Evolutionary conservation across 2,888 invertebrate species (phyloP), one percentile per base, ranked within the genome.

Genomic region (Selenia dentaria): DNA sequence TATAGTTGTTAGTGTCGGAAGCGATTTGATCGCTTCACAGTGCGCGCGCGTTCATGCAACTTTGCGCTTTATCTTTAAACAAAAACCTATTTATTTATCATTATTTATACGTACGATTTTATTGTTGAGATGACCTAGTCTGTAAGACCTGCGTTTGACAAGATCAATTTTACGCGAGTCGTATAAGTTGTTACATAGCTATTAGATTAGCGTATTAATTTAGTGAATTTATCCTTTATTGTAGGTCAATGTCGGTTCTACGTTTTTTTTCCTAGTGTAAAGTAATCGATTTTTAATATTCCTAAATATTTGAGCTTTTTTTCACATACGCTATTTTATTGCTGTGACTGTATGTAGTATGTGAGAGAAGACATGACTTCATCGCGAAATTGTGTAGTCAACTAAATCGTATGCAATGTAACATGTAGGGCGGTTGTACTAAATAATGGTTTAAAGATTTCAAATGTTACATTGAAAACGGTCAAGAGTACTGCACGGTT

Each of bases 11-110:
- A 74, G 67, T 68, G 32, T 8, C 54, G 46, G 45, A 56, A 59
- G 83, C 83, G 72, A 85, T 87, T 39, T 71, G 55, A 74, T 74
- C 74, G 73, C 73, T 67, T 62, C 44, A 54, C 48, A 39, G 54
- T 59, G 51, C 64, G 58, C 58, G 54, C 48, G 51, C 52, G 57
- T 59, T 66, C 72, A 67, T 6, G 6, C 6, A 5, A 65, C 57
- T 36, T 57, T 67, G 75, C 67, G 81, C 74, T 74, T 76, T 65
- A 60, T 65, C 25, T 24, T 24, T 60, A 62, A 57, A 60, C 64
- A 9, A 1, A n/a, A 9, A 66, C 70, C 61, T 76, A 70, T 75
- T 74, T 82, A 79, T 81, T 76, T 74, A 54, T 58, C 51, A 55
- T 64, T 64, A 72, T 65, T 69, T 67, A 66, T 65, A 22, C 9